Percentiles rank a stretch among this genome's conserved stretches.
Evolutionary conservation across 2,113 vertebrate genomes (phyloP).

Genomic region (Upupa epops): DNA sequence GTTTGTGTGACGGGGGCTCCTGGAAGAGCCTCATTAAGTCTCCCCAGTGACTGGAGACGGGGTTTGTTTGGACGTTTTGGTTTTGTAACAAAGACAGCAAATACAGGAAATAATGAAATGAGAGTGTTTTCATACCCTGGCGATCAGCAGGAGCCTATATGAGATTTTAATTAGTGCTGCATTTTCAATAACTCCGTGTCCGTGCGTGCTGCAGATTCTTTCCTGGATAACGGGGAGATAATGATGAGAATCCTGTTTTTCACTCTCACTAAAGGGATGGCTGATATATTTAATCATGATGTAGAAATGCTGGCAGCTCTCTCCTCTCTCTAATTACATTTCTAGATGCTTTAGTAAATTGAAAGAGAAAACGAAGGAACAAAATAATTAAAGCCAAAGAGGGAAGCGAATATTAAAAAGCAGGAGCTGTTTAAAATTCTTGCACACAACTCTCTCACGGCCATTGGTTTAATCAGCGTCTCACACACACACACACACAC

Average conservation of each 20-base stretch:
- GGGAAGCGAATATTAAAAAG: constrained; percentile 79
- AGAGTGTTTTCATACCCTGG: constrained; percentile 31
- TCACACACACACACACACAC: background rate
- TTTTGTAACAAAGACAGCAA: constrained; percentile 51
- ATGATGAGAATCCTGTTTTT: constrained; percentile 76
- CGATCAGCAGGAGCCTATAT: constrained; percentile 60
- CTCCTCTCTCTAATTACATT: constrained; percentile 81
- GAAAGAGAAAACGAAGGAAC: constrained; percentile 80
- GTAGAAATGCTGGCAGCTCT: constrained; percentile 79
- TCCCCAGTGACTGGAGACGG: constrained; percentile 3
- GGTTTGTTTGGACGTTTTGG: constrained; percentile 60
- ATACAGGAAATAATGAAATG: constrained; percentile 73
- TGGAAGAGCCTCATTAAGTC: constrained; percentile 73
- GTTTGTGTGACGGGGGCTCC: constrained; percentile 27
- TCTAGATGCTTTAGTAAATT: constrained; percentile 79
- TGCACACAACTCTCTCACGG: constrained; percentile 25
- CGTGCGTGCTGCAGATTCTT: constrained; percentile 70
- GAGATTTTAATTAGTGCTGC: constrained; percentile 81
- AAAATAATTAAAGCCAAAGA: constrained; percentile 81
- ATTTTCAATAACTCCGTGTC: constrained; percentile 72
- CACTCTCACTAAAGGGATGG: constrained; percentile 70
- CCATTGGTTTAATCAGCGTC: constrained; percentile 61
- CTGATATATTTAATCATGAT: constrained; percentile 78
- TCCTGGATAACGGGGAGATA: constrained; percentile 76
- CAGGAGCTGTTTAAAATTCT: constrained; percentile 76